Evolutionary conservation across 1,140 invertebrate genomes (phyloP), one percentile per base, ranked within the genome.

Genomic region (Archegozetes longisetosus): DNA sequence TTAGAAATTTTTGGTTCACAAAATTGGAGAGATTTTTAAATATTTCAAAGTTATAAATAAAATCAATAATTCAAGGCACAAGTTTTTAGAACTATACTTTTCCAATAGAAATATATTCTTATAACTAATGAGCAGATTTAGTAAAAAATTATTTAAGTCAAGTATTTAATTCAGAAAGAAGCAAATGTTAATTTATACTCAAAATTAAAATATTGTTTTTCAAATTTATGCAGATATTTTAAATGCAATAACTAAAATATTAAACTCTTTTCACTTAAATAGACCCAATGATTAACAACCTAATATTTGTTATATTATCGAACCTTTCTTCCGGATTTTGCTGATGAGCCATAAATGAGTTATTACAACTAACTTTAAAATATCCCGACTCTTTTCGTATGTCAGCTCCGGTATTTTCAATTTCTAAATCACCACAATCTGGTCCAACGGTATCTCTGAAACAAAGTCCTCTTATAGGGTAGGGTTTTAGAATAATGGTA

Each of bases 361-460:
- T 47, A 27, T 58, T 58, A 46, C 57, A 58, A 1, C 13, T 28
- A n/a, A 58, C 2, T 22, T 3, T 1, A 24, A 40, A 6, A 53
- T 58, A 28, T 6, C 47, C 4, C 13, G 27, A 2, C 3, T 58
- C 57, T n/a, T 24, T 51, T 9, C 50, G 46, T 23, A 27, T 47
- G n/a, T 49, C 23, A 24, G 50, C 57, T n/a, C 57, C 57, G 14
- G 48, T 49, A 25, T 26, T 2, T 53, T 58, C 1, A 3, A 58
- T 51, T 40, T 58, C 57, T 20, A 51, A 24, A 3, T 29, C 1
- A 1, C 57, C 57, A 40, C 57, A 58, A 23, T 58, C 57, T 12
- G 28, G 13, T 27, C 49, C 26, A 22, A 51, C 22, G 17, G 17
- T 1, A 23, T 58, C 50, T 9, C 32, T 17, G 32, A 6, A 6